These are phyloP conservation scores for Conomelus anceps DNA, from an alignment of 2,888 invertebrate species.

Conservation along the genomic window DNA sequence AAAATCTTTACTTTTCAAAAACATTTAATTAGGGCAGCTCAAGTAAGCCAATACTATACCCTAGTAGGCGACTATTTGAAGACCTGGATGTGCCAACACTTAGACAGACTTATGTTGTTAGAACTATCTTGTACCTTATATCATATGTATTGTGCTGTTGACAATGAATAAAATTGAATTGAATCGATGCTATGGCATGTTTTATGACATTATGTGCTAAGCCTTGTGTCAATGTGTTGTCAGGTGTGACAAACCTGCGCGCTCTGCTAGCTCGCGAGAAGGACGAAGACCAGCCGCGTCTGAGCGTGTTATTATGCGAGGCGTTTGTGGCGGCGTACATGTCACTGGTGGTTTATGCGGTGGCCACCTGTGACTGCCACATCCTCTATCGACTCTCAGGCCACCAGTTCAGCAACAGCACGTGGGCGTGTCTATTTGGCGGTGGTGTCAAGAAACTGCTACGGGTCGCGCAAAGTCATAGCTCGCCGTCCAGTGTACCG, in stretches of 20 bases:
- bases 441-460: conserved; percentile 83
- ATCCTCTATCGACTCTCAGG: conserved; percentile 81
- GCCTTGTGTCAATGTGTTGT: too few relatives aligned
- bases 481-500: too few relatives aligned
- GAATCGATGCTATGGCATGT: too few relatives aligned
- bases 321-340: conserved; percentile 89
- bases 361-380: conserved; percentile 89
- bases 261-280: conserved; percentile 87
- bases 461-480: conserved; percentile 51
- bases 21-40: too few relatives aligned
- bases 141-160: too few relatives aligned
- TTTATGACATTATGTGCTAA: too few relatives aligned
- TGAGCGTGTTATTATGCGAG: conserved; percentile 87
- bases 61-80: too few relatives aligned
- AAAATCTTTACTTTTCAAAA: background rate
- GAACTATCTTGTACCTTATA: too few relatives aligned
- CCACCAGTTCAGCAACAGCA: conserved; percentile 66
- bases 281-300: conserved; percentile 87
- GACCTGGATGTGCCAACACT: too few relatives aligned
- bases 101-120: too few relatives aligned
- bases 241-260: conserved; percentile 85
- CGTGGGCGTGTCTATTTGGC: conserved; percentile 80
- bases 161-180: too few relatives aligned
- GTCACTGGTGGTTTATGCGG: conserved; percentile 84
- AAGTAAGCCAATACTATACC: too few relatives aligned